Conservation (phyloP, 2,113 vertebrate species). For the Motacilla tschutschensis region DNA sequence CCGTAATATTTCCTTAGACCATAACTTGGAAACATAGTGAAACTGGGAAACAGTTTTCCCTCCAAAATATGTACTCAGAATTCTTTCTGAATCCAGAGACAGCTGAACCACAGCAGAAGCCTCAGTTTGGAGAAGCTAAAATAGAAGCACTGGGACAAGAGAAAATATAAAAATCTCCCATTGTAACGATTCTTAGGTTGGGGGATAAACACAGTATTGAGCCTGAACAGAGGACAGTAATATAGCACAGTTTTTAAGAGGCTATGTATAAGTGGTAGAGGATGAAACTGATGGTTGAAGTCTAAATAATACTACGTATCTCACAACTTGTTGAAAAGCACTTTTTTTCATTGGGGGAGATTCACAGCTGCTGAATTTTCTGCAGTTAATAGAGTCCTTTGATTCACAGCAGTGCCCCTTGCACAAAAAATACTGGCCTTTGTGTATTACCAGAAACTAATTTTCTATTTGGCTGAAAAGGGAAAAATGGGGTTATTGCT, state of each 20-base stretch:
- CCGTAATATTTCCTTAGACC: not conserved
- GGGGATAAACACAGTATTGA: constrained; percentile 63
- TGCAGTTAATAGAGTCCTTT: constrained; percentile 87
- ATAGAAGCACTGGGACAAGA: constrained; percentile 51
- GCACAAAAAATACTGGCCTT: constrained; percentile 91
- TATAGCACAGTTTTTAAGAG: constrained; percentile 66
- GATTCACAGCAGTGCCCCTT: constrained; percentile 87
- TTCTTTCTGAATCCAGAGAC: constrained; percentile 9
- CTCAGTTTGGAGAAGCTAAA: constrained; percentile 32
- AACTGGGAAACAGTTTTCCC: constrained; percentile 11
- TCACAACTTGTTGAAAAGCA: constrained; percentile 86
- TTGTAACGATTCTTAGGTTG: constrained; percentile 52
- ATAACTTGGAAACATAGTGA: not conserved
- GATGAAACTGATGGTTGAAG: constrained; percentile 78
- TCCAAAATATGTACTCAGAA: constrained; percentile 20
- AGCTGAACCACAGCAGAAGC: constrained; percentile 50
- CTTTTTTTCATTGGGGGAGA: constrained; percentile 84
- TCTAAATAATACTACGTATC: constrained; percentile 83
- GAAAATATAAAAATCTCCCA: constrained; percentile 56
- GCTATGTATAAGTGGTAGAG: constrained; percentile 68
- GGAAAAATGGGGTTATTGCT: constrained; percentile 88
- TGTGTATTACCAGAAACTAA: constrained; percentile 97
- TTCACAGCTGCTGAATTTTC: constrained; percentile 86
- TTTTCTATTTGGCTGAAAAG: constrained; percentile 96
- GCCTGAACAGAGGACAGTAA: constrained; percentile 65